A percentile compares a stretch with the other conserved stretches of the same genome.
phyloP scores from a whole-genome alignment of 2,888 invertebrate genomes.

The Euplagia quadripunctaria region DNA sequence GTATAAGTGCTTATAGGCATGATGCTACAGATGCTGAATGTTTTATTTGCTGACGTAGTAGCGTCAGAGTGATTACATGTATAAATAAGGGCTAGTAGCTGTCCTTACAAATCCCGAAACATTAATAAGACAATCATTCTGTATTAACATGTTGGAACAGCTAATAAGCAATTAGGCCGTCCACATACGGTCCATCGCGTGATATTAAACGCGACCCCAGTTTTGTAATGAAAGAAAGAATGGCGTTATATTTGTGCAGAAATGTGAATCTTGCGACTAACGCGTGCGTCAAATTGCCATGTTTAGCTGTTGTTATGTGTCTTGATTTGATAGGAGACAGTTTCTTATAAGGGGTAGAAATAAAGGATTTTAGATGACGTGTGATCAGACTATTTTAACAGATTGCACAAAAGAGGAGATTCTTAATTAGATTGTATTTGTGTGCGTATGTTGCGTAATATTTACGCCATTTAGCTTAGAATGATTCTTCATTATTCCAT shows the following conservation, averaged over 20 bases:
- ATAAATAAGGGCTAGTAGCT: not conserved
- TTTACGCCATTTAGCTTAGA: no score
- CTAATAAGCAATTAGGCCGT: slow-evolving; percentile 73
- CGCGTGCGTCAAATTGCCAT: slow-evolving; percentile 71
- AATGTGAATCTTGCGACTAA: slow-evolving; percentile 65
- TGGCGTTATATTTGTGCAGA: slow-evolving; percentile 54
- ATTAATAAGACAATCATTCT: slow-evolving; percentile 45
- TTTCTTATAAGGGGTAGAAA: slow-evolving; percentile 8
- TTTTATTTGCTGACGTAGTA: no score
- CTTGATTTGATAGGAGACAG: slow-evolving; percentile 28
- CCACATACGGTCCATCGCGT: slow-evolving; percentile 49
- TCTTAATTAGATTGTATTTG: no score
- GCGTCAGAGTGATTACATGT: not conserved
- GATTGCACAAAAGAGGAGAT: no score
- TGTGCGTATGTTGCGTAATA: no score
- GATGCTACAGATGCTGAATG: no score
- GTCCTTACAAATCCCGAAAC: slow-evolving; percentile 15
- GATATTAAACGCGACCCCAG: slow-evolving; percentile 59
- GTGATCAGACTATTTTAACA: no score
- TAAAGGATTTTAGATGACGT: not conserved
- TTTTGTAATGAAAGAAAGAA: slow-evolving; percentile 71
- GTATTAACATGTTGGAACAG: slow-evolving; percentile 48
- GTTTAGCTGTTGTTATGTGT: slow-evolving; percentile 52
- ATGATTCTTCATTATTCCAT: no score
- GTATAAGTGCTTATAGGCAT: no score